phyloP scores from a whole-genome alignment of 2,113 vertebrate genomes.

The Clarias gariepinus region DNA sequence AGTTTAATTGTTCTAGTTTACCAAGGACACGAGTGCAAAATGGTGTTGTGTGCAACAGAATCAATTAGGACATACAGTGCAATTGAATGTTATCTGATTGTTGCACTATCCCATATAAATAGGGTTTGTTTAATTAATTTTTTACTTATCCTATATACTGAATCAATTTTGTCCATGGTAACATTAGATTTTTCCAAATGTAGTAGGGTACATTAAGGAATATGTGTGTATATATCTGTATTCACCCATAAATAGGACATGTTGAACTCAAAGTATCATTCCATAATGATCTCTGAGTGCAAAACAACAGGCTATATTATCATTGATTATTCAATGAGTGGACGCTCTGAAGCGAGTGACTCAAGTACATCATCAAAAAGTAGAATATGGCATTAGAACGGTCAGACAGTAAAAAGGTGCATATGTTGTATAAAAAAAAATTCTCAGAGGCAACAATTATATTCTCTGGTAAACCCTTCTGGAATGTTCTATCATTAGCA shows the following conservation, averaged over 20 bases:
- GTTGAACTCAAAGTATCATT: neutral
- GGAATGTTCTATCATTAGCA: conserved; percentile 25
- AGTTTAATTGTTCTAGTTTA: conserved; percentile 49
- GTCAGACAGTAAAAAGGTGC: neutral
- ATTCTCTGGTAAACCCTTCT: conserved; percentile 21
- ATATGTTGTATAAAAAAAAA: neutral
- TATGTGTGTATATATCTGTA: neutral
- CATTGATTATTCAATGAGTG: conserved; percentile 26
- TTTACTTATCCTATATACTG: neutral
- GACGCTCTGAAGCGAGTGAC: conserved; percentile 13
- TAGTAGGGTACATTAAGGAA: neutral
- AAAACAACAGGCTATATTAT: conserved; percentile 11
- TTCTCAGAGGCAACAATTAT: conserved; percentile 21
- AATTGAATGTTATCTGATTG: neutral
- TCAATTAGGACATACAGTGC: conserved; percentile 31
- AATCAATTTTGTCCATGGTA: neutral
- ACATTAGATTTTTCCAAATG: neutral
- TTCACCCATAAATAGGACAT: neutral
- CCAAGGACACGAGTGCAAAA: conserved; percentile 52
- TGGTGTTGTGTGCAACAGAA: conserved; percentile 35
- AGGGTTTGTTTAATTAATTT: neutral
- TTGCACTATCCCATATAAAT: neutral
- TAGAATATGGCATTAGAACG: neutral
- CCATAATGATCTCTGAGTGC: conserved; percentile 18
- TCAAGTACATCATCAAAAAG: neutral